Conservation (phyloP, 2,113 vertebrate species). For the Miniopterus natalensis region DNA sequence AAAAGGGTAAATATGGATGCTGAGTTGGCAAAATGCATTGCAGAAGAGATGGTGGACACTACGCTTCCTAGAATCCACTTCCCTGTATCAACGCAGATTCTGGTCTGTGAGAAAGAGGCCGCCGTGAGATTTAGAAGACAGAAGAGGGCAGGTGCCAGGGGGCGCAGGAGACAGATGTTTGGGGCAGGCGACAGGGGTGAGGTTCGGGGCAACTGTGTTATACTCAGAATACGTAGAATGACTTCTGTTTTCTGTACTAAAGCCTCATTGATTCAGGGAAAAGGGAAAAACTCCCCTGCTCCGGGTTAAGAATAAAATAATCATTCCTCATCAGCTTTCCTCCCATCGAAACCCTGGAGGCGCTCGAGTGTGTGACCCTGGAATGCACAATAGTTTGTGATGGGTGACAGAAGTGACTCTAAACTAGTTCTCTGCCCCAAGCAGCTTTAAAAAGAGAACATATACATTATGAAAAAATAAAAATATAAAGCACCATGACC, state of each 20-base stretch:
- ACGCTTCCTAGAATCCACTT: neutral
- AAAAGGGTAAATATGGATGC: neutral
- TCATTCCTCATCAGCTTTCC: neutral
- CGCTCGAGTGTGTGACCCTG: neutral
- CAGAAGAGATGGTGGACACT: neutral
- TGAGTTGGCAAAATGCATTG: neutral
- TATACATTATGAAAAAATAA: constrained; percentile 12
- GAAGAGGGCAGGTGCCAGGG: neutral
- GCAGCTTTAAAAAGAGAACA: constrained; percentile 5
- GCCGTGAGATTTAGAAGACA: neutral
- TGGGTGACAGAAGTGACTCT: constrained; percentile 18
- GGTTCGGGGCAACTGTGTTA: neutral
- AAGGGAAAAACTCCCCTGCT: neutral
- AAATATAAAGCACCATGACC: neutral
- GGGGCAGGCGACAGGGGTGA: neutral
- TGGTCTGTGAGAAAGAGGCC: neutral
- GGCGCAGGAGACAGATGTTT: neutral
- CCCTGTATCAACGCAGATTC: neutral
- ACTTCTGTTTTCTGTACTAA: constrained; percentile 14
- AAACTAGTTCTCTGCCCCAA: neutral
- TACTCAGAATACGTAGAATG: neutral
- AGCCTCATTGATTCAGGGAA: neutral
- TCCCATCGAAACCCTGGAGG: neutral
- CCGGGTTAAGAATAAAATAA: neutral
- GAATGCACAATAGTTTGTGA: neutral